These are phyloP conservation scores for Fissipunctia ypsillon DNA, from an alignment of 2,888 invertebrate species.

Conservation along the genomic window DNA sequence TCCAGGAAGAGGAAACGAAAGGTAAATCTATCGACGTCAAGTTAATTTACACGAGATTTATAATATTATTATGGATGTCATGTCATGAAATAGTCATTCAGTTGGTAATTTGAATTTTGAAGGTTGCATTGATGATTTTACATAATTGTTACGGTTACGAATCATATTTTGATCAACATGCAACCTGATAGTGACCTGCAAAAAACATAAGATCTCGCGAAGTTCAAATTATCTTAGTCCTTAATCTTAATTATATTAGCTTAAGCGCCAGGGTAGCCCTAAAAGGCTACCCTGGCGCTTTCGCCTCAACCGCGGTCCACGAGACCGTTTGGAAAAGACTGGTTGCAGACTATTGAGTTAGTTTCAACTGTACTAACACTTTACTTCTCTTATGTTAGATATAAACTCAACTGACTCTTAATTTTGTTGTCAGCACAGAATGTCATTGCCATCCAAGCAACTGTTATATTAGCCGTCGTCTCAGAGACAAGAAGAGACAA, in stretches of 20 bases:
- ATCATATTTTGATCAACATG: neutral
- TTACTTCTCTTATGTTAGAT: neutral
- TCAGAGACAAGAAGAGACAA: neutral
- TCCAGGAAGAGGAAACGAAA: slow-evolving; percentile 84
- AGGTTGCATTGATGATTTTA: no score
- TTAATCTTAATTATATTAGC: no score
- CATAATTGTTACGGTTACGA: neutral
- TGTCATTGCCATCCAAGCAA: neutral
- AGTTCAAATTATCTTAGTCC: neutral
- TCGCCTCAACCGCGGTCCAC: neutral
- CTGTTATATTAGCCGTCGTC: neutral
- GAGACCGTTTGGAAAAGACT: neutral
- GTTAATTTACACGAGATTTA: no score
- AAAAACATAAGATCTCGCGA: neutral
- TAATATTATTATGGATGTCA: no score
- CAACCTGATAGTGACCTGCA: no score
- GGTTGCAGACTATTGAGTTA: neutral
- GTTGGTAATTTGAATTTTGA: neutral
- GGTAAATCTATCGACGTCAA: slow-evolving; percentile 55
- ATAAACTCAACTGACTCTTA: neutral
- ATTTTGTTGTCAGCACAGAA: neutral
- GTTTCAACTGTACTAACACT: neutral
- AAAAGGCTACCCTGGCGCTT: no score
- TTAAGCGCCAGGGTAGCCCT: no score
- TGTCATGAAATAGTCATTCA: neutral